Conservation (phyloP, 2,113 vertebrate genomes). For the Thomomys bottae region DNA sequence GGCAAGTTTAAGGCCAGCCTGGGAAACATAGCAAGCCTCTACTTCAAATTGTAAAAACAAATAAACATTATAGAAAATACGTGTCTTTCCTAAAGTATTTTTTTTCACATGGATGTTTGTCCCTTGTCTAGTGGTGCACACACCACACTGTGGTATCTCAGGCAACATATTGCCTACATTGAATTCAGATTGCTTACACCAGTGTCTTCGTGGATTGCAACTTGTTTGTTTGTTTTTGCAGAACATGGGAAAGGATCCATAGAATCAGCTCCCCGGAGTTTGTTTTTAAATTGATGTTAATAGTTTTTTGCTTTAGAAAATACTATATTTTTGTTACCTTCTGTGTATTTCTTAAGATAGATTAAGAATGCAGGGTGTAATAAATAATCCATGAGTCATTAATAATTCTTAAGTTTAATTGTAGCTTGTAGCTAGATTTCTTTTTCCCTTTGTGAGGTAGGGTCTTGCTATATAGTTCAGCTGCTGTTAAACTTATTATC, state of each 20-base stretch:
- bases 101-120: background rate
- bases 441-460: background rate
- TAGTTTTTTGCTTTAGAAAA: background rate
- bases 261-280: background rate
- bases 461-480: no score
- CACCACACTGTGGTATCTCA: background rate
- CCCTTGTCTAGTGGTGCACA: background rate
- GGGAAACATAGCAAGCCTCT: no score
- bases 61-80: no score
- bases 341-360: background rate
- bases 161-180: background rate
- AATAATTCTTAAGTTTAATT: background rate
- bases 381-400: constrained; percentile 25
- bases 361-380: constrained; percentile 20
- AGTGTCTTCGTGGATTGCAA: background rate
- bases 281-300: constrained; percentile 39
- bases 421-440: background rate
- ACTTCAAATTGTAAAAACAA: no score
- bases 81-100: background rate
- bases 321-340: constrained; percentile 4
- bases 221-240: background rate
- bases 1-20: no score
- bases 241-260: constrained; percentile 8
- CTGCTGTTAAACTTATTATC: no score
- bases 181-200: background rate